A percentile compares a stretch with the other conserved stretches of the same genome.
phyloP scores from a whole-genome alignment of 1,140 invertebrate genomes.

The Acromyrmex echinatior region DNA sequence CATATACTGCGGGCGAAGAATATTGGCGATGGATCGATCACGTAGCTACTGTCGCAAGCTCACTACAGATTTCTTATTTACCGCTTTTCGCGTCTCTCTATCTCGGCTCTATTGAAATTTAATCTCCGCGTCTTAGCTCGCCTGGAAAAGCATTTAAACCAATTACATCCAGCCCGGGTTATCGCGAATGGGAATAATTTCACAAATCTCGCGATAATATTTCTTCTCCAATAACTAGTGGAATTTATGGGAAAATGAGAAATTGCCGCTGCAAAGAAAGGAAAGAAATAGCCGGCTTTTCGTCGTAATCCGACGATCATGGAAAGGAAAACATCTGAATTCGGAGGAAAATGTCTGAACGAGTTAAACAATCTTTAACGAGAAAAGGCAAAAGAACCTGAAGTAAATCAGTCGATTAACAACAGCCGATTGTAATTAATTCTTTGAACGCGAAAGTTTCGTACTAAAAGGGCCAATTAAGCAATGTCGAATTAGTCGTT shows the following conservation, averaged over 20 bases:
- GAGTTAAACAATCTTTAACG: neutral
- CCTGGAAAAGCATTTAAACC: slow-evolving; percentile 82
- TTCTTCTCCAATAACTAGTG: slow-evolving; percentile 67
- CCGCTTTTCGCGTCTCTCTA: slow-evolving; percentile 70
- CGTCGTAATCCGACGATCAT: neutral
- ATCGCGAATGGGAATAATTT: slow-evolving; percentile 70
- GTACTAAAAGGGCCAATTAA: slow-evolving; percentile 48
- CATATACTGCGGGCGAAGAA: neutral
- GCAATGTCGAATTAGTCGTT: slow-evolving; percentile 32
- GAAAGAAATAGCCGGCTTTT: slow-evolving; percentile 33
- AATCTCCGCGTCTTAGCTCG: slow-evolving; percentile 79
- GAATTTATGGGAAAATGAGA: slow-evolving; percentile 68
- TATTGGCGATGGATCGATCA: slow-evolving; percentile 35
- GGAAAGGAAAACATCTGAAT: neutral
- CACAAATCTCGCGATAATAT: slow-evolving; percentile 70
- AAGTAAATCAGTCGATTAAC: slow-evolving; percentile 12
- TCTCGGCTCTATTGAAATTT: slow-evolving; percentile 79
- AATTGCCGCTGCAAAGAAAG: slow-evolving; percentile 16
- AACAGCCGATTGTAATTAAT: slow-evolving; percentile 25
- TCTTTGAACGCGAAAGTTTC: neutral
- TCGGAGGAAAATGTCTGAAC: neutral
- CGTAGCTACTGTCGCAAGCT: slow-evolving; percentile 66
- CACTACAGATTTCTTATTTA: slow-evolving; percentile 78
- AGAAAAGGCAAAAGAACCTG: neutral
- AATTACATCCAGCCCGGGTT: slow-evolving; percentile 69